Percentiles rank a stretch among this genome's conserved stretches.
Conservation (phyloP, 2,113 vertebrate genomes). For the Synchiropus splendidus region DNA sequence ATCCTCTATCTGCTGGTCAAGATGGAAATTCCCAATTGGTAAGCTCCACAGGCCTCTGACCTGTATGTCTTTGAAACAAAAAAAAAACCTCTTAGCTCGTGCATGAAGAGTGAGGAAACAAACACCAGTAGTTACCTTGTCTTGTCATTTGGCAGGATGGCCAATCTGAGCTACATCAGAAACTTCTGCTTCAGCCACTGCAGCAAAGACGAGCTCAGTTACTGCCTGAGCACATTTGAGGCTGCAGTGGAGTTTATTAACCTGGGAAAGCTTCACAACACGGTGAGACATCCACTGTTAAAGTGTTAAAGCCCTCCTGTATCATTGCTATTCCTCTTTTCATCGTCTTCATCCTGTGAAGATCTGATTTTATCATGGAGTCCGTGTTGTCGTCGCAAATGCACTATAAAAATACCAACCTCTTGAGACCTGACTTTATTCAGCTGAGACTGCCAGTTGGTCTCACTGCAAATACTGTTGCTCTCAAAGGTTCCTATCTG, state of each 20-base stretch:
- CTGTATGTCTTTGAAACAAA: no score
- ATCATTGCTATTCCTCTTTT: background rate
- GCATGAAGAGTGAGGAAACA: no score
- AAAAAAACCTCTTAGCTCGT: no score
- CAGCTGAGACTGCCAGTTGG: no score
- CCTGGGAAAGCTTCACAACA: slow-evolving; percentile 75
- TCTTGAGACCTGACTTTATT: no score
- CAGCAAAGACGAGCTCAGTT: slow-evolving; percentile 87
- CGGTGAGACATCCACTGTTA: background rate
- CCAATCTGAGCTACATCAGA: slow-evolving; percentile 94
- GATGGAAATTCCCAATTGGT: slow-evolving; percentile 97
- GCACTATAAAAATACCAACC: no score
- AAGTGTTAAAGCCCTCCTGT: no score
- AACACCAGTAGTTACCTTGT: background rate
- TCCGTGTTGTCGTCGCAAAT: no score
- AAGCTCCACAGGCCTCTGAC: slow-evolving; percentile 25
- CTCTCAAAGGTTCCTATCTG: no score
- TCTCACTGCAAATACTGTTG: no score
- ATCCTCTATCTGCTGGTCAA: slow-evolving; percentile 90
- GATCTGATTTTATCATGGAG: no score
- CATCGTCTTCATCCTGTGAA: background rate
- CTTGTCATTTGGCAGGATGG: slow-evolving; percentile 73
- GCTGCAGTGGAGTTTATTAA: slow-evolving; percentile 86
- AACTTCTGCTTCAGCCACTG: slow-evolving; percentile 90
- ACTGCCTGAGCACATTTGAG: slow-evolving; percentile 89